Percentiles rank a stretch among this genome's conserved stretches.
Evolutionary conservation across 2,113 vertebrate species (phyloP).

Genomic region (Patagioenas fasciata): DNA sequence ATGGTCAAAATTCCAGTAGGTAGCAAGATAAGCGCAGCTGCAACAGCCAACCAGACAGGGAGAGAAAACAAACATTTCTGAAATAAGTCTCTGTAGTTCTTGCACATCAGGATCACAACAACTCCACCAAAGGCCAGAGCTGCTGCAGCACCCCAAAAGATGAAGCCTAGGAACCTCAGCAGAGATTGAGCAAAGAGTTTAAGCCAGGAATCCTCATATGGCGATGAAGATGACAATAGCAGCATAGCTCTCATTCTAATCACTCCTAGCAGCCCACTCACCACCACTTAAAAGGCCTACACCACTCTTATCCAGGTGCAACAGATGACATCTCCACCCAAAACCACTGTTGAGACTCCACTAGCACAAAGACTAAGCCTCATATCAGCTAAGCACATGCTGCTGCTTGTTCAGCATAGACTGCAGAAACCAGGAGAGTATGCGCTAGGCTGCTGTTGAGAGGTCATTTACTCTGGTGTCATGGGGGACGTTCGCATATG

Average conservation of each 20-base stretch:
- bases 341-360: background rate
- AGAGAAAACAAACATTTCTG: conserved; percentile 6
- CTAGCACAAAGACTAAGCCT: background rate
- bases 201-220: background rate
- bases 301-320: background rate
- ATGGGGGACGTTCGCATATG: background rate
- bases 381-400: background rate
- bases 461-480: background rate
- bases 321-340: background rate
- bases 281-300: background rate
- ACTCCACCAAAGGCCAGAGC: background rate
- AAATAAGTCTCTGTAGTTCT: conserved; percentile 23
- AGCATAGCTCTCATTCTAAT: fast-evolving
- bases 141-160: background rate
- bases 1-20: conserved; percentile 6
- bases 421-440: background rate
- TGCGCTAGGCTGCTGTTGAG: background rate
- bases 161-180: background rate
- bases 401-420: background rate
- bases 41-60: conserved; percentile 23
- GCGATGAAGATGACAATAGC: fast-evolving
- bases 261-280: fast-evolving
- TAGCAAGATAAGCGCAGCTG: background rate
- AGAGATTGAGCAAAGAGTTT: background rate
- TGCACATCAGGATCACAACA: background rate